These are phyloP conservation scores for Peromyscus californicus DNA, from an alignment of 2,113 vertebrate genomes.

Conservation along the genomic window DNA sequence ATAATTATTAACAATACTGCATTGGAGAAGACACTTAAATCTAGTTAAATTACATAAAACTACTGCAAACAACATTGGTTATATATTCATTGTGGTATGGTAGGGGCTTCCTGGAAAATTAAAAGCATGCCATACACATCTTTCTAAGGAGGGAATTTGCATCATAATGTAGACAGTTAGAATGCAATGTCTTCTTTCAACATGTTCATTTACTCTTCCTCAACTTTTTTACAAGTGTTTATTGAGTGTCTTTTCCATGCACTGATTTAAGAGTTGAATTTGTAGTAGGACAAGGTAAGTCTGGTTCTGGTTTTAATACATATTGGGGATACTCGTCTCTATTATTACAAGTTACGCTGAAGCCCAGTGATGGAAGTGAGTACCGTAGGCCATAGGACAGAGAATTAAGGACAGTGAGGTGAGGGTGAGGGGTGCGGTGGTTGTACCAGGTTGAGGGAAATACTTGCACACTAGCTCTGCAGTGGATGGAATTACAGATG, in stretches of 20 bases:
- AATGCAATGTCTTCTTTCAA: constrained; percentile 4
- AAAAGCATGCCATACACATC: neutral
- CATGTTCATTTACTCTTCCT: neutral
- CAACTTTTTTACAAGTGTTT: neutral
- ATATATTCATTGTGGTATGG: neutral
- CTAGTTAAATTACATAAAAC: neutral
- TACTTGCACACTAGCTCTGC: neutral
- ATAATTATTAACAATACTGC: neutral
- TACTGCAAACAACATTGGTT: neutral
- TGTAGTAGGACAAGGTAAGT: neutral
- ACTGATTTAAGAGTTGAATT: neutral
- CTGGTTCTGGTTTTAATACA: neutral
- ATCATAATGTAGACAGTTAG: neutral
- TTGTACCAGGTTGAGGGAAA: neutral
- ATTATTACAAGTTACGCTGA: neutral
- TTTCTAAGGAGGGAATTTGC: constrained; percentile 10
- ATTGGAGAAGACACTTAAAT: constrained; percentile 46
- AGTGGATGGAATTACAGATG: neutral
- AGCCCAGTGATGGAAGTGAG: neutral
- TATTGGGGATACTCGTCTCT: too few species aligned
- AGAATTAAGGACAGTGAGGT: neutral
- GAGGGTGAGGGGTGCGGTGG: neutral
- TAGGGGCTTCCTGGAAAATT: constrained; percentile 28
- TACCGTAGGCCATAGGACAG: neutral
- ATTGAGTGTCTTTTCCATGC: neutral